Base-by-base conservation (phyloP, 2,113 vertebrate species). In the Electrona antarctica region DNA sequence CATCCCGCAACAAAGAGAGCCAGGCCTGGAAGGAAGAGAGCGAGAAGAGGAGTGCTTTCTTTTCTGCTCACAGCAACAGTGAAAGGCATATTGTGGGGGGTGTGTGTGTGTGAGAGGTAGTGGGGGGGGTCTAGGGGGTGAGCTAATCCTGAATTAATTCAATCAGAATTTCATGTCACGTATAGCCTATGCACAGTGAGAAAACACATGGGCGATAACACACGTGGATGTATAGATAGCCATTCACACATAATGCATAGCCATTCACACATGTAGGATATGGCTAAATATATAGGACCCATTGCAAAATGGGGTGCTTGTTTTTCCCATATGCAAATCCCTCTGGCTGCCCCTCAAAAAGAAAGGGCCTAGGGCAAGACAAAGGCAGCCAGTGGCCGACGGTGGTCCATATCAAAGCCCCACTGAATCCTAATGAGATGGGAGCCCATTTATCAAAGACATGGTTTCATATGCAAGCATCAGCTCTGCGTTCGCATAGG, bases 1-100 rank as follows among this genome's bases (percentile, higher is more conserved):
- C 93, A 94, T 92, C 89, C 84, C 33, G 71, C 71, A 82, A 85
- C 81, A 89, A 84, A 92, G 87, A 73, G 72, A 58, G 48, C 4
- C 70, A 74, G 14, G 48, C 1, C 33, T 41, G 33, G 76, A 58
- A 64, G 48, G 8, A 8, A 60, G 5, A 66, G 56, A 13, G 28
- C 59, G 67, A 70, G 69, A 61, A 41, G 58, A 72, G 66, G 70
- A 29, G 60, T 7, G 45, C 52, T 84, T 63, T 79, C 64, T 73
- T 51, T 69, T 55, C 69, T 78, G 62, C 50, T 77, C 78, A 75
- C 75, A 76, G 78, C 80, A 84, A 83, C 85, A 77, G 72, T 47
- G 60, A 85, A 57, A 64, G 14, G 12, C 14, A 59, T 14, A 28
- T 11, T 8, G 8, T 14, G 57, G 57, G 5, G 28, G 7, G 28